phyloP scores from a whole-genome alignment of 1,140 invertebrate genomes.

The Diorhabda carinulata region DNA sequence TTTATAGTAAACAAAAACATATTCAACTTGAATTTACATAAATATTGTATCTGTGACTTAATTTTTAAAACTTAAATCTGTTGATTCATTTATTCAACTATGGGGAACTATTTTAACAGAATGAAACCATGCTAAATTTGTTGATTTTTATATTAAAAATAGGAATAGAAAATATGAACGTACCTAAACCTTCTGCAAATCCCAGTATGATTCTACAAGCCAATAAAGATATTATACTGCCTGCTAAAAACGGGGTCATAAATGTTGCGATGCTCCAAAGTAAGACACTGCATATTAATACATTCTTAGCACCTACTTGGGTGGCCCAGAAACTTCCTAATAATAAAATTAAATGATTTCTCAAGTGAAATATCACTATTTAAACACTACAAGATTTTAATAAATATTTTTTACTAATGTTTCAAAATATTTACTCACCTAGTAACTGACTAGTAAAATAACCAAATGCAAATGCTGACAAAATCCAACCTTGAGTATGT shows the following conservation, averaged over 20 bases:
- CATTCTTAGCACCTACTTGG: slow-evolving; percentile 68
- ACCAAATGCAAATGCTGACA: slow-evolving; percentile 75
- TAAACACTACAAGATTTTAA: too few species aligned
- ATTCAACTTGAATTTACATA: too few species aligned
- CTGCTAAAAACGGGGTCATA: slow-evolving; percentile 65
- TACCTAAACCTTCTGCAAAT: slow-evolving; percentile 73
- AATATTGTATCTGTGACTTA: too few species aligned
- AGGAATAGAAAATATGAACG: slow-evolving; percentile 21
- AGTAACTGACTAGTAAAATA: slow-evolving; percentile 71
- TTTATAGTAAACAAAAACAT: too few species aligned
- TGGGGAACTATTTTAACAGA: too few species aligned
- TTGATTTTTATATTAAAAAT: too few species aligned
- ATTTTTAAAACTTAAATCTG: too few species aligned
- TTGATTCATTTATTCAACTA: too few species aligned
- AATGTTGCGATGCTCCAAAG: slow-evolving; percentile 75
- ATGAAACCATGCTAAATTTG: too few species aligned
- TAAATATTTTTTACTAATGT: too few species aligned
- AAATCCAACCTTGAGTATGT: slow-evolving; percentile 73
- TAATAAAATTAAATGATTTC: slow-evolving; percentile 45
- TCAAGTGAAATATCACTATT: too few species aligned
- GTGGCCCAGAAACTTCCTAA: slow-evolving; percentile 71
- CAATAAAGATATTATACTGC: slow-evolving; percentile 61
- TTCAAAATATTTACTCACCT: slow-evolving; percentile 23
- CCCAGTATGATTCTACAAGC: slow-evolving; percentile 65
- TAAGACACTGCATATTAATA: slow-evolving; percentile 67